A percentile compares a stretch with the other conserved stretches of the same genome.
Conservation (phyloP, 1,140 invertebrate genomes). For the Zaprionus davidi region DNA sequence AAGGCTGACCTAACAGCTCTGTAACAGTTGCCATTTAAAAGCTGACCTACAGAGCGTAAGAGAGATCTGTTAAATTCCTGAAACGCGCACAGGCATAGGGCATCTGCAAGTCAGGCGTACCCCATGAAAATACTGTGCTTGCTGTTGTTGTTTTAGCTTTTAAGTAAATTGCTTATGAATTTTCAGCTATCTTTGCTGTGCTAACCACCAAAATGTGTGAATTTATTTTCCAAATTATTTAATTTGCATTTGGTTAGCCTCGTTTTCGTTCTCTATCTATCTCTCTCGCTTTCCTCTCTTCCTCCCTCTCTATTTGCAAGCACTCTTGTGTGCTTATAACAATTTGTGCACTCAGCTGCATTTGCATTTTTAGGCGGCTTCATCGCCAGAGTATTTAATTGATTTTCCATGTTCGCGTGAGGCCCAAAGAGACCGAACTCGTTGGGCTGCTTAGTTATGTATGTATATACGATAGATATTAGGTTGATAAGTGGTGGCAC, state of each 20-base stretch:
- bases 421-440: not conserved
- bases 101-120: not conserved
- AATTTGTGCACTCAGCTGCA: slow-evolving; percentile 28
- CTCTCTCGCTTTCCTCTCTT: not conserved
- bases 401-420: slow-evolving; percentile 24
- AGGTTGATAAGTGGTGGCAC: not conserved
- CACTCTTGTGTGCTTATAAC: not conserved
- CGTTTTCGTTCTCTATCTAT: not conserved
- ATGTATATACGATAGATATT: not conserved
- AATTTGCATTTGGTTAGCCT: slow-evolving; percentile 12
- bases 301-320: not conserved
- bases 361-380: slow-evolving; percentile 35
- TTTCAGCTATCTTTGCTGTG: slow-evolving; percentile 14
- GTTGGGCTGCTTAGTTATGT: not conserved
- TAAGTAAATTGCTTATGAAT: slow-evolving; percentile 35
- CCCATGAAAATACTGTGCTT: not conserved
- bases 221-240: slow-evolving; percentile 25
- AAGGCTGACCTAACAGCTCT: no score
- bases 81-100: not conserved
- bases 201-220: slow-evolving; percentile 23
- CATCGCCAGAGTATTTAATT: slow-evolving; percentile 26
- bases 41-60: no score
- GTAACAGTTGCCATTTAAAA: no score
- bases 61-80: no score
- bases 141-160: slow-evolving; percentile 23